Evolutionary conservation across 2,888 invertebrate species (phyloP).

Genomic region (Machimus rusticus): DNA sequence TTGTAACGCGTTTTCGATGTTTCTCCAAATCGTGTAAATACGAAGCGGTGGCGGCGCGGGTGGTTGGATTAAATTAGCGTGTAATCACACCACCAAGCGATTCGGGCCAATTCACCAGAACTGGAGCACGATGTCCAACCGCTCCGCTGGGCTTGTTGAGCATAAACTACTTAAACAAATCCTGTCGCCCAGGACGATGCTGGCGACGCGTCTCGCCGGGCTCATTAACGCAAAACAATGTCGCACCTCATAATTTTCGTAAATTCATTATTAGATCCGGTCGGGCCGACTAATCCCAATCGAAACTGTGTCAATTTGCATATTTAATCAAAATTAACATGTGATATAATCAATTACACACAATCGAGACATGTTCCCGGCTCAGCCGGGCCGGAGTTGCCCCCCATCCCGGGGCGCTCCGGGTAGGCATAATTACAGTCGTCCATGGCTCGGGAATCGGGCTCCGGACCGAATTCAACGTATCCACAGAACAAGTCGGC

Average conservation of each 20-base stretch:
- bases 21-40: background rate
- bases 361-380: slow-evolving; percentile 46
- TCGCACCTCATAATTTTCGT: slow-evolving; percentile 25
- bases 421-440: slow-evolving; percentile 39
- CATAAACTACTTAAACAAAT: background rate
- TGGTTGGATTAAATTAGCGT: background rate
- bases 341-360: slow-evolving; percentile 64
- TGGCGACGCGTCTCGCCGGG: background rate
- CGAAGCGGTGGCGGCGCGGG: background rate
- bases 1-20: background rate
- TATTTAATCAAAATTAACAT: slow-evolving; percentile 65
- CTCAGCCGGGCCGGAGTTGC: background rate
- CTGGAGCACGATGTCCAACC: background rate
- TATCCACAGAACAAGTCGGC: slow-evolving; percentile 28
- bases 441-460: background rate
- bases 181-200: background rate
- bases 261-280: slow-evolving; percentile 25
- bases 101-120: background rate
- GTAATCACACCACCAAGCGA: background rate
- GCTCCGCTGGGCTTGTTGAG: background rate
- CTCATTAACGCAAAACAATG: slow-evolving; percentile 19
- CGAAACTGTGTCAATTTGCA: slow-evolving; percentile 61
- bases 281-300: slow-evolving; percentile 32
- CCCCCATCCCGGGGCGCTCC: background rate
- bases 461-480: slow-evolving; percentile 3